These are phyloP conservation scores for Porphyrio hochstetteri DNA, from an alignment of 2,113 vertebrate genomes.

Conservation along the genomic window DNA sequence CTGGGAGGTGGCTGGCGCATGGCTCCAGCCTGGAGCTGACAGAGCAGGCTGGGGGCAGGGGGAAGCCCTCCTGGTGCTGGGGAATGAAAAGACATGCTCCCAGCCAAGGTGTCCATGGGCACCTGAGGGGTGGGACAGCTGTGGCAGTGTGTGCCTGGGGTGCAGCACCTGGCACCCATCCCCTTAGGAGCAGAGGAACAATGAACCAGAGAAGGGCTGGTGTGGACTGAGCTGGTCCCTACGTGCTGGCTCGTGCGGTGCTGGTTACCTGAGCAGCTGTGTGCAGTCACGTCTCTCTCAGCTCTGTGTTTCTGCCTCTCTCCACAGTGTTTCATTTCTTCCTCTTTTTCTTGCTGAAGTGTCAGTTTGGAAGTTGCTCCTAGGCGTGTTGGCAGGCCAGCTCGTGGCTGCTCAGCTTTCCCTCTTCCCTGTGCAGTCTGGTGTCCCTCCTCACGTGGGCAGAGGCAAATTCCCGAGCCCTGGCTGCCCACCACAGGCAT, in stretches of 20 bases:
- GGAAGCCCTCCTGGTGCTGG: neutral
- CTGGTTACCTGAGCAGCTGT: neutral
- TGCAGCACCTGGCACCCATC: neutral
- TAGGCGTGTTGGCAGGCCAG: neutral
- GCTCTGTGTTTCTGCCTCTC: accelerated
- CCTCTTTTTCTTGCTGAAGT: neutral
- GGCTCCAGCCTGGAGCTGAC: neutral
- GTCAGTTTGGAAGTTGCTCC: neutral
- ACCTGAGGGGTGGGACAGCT: neutral
- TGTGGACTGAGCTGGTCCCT: neutral
- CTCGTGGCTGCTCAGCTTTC: neutral
- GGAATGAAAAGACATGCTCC: neutral
- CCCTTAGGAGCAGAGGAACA: neutral
- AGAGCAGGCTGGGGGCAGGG: neutral
- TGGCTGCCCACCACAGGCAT: conserved; percentile 15
- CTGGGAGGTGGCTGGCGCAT: neutral
- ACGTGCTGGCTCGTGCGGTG: neutral
- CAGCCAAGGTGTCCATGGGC: neutral
- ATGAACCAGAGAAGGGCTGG: neutral
- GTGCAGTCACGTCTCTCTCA: neutral
- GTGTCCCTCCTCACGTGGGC: neutral
- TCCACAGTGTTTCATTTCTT: neutral
- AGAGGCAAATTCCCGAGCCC: neutral
- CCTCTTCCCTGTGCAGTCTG: neutral
- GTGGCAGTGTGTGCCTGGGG: neutral